Conservation (phyloP, 2,797 vertebrate genomes). For the Smutsia temminckii region DNA sequence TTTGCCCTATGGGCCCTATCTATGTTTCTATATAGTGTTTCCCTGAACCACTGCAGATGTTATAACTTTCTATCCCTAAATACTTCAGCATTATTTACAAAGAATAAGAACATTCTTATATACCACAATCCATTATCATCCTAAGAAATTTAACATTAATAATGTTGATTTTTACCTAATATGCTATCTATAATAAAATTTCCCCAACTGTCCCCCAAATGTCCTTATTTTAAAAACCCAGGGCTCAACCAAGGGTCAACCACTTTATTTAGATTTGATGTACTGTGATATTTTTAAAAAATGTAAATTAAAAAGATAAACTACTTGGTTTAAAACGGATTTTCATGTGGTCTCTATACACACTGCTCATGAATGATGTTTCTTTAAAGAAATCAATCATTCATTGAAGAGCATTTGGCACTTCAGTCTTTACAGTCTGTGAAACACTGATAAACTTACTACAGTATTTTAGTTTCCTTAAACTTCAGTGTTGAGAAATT, state of each 20-base stretch:
- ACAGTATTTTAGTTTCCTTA: conserved; percentile 49
- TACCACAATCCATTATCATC: not conserved
- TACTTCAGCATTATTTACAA: not conserved
- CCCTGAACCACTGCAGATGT: not conserved
- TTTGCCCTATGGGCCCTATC: not conserved
- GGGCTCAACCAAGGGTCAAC: not conserved
- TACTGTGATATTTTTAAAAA: conserved; percentile 19
- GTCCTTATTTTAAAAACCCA: conserved; percentile 24
- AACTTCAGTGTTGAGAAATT: conserved; percentile 35
- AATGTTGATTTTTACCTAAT: conserved; percentile 8
- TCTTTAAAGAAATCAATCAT: conserved; percentile 24
- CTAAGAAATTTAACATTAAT: not conserved
- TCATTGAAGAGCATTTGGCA: conserved; percentile 27
- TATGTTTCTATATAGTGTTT: not conserved
- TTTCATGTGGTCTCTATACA: conserved; percentile 40
- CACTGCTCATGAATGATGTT: conserved; percentile 40
- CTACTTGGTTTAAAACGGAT: conserved; percentile 34
- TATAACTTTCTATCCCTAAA: not conserved
- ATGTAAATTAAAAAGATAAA: conserved; percentile 57
- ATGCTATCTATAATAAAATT: not conserved
- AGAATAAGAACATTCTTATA: not conserved
- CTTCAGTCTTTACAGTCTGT: conserved; percentile 25
- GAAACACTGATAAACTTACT: conserved; percentile 46
- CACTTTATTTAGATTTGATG: conserved; percentile 22
- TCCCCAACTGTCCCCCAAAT: not conserved